A percentile compares a stretch with the other conserved stretches of the same genome.
These are phyloP conservation scores for Glossosoma conforme DNA, from an alignment of 1,140 invertebrate species.

Conservation along the genomic window DNA sequence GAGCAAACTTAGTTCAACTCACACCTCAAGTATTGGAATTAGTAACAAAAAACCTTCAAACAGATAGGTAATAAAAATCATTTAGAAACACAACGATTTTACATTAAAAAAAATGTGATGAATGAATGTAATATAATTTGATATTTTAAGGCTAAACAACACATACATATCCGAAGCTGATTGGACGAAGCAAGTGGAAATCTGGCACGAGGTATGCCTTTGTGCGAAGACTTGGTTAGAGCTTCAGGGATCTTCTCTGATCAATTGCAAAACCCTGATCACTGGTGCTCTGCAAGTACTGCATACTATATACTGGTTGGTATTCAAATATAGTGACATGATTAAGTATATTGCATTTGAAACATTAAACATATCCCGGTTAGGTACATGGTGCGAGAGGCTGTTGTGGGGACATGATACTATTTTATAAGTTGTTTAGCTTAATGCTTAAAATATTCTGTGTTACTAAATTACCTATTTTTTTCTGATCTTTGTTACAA, in stretches of 20 bases:
- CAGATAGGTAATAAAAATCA: constrained; percentile 10
- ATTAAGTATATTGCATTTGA: no score
- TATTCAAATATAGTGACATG: neutral
- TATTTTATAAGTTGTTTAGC: no score
- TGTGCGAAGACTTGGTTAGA: constrained; percentile 26
- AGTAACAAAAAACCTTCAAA: constrained; percentile 24
- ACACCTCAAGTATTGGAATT: constrained; percentile 28
- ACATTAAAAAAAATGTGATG: neutral
- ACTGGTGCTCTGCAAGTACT: constrained; percentile 20
- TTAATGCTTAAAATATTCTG: no score
- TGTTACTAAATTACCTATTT: no score
- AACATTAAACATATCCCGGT: no score
- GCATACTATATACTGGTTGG: constrained; percentile 23
- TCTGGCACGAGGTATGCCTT: constrained; percentile 27
- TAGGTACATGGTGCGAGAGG: no score
- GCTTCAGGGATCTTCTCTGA: constrained; percentile 18
- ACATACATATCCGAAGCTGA: constrained; percentile 1
- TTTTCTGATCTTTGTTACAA: no score
- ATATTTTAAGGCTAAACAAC: neutral
- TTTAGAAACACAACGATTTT: neutral
- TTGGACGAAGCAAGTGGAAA: constrained; percentile 21
- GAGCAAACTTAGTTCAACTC: constrained; percentile 38
- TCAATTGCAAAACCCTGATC: constrained; percentile 17
- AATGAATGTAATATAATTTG: neutral
- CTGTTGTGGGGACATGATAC: no score